These are phyloP conservation scores for Limnephilus auricula DNA, from an alignment of 2,888 invertebrate species.

Conservation along the genomic window DNA sequence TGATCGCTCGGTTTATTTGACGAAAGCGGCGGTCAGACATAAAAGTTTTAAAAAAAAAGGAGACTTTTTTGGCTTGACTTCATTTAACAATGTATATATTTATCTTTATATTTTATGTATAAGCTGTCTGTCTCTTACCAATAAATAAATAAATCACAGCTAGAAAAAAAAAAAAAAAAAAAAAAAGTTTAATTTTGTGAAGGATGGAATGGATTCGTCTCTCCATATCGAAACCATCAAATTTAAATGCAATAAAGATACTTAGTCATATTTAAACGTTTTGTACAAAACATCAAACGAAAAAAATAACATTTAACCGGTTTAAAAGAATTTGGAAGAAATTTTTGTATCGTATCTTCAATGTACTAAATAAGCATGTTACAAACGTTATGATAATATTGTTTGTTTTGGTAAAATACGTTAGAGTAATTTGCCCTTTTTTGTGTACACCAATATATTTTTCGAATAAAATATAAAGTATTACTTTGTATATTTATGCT, in stretches of 20 bases:
- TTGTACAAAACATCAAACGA: no score
- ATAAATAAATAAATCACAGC: no score
- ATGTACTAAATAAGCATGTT: not conserved
- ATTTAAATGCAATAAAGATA: not conserved
- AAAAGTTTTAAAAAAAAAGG: no score
- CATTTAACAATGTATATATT: no score
- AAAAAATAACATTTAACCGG: no score
- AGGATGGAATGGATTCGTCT: not conserved
- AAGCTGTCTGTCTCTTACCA: no score
- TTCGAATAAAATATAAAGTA: not conserved
- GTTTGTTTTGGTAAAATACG: not conserved
- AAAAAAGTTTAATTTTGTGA: not conserved
- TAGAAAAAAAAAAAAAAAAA: no score
- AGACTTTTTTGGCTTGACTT: no score
- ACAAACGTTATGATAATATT: not conserved
- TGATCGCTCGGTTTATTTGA: no score
- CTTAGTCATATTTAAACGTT: not conserved
- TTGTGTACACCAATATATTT: not conserved
- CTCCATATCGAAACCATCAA: not conserved
- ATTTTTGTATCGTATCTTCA: not conserved
- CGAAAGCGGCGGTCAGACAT: no score
- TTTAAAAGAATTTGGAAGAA: not conserved
- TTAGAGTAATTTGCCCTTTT: not conserved
- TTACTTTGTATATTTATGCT: not conserved
- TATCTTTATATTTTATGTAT: no score